phyloP scores from a whole-genome alignment of 1,140 invertebrate genomes.

The Ceratina calcarata region DNA sequence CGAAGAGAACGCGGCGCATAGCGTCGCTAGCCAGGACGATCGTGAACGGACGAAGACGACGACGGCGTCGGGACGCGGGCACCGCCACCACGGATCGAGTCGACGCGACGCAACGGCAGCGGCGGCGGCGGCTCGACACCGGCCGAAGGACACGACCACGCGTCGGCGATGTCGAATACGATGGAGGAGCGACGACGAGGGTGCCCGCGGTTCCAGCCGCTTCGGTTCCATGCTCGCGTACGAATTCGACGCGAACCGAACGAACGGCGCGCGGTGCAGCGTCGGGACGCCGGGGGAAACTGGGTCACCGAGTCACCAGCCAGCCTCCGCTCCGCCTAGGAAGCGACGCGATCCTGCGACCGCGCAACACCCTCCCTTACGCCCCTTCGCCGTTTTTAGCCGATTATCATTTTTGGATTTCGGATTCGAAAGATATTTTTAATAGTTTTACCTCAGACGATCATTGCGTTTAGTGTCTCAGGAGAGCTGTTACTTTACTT shows the following conservation, averaged over 20 bases:
- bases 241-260: conserved; percentile 23
- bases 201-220: conserved; percentile 8
- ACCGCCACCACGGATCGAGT: background rate
- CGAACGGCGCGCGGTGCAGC: too few relatives aligned
- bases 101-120: background rate
- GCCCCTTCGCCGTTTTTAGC: too few relatives aligned
- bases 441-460: too few relatives aligned
- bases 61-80: background rate
- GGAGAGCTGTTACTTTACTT: too few relatives aligned
- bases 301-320: conserved; percentile 52
- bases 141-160: background rate
- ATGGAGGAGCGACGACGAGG: conserved; percentile 15
- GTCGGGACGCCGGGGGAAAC: conserved; percentile 26
- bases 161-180: conserved; percentile 22
- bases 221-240: conserved; percentile 33
- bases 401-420: too few relatives aligned
- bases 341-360: conserved; percentile 10
- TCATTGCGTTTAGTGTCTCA: too few relatives aligned
- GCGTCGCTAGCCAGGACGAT: conserved; percentile 12
- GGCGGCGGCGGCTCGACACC: background rate
- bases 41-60: background rate
- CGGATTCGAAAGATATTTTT: too few relatives aligned
- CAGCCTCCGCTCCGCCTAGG: background rate
- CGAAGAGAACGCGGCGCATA: conserved; percentile 65
- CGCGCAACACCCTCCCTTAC: too few relatives aligned